Evolutionary conservation across 2,888 invertebrate species (phyloP), one percentile per base, ranked within the genome.

Genomic region (Craniophora ligustri): DNA sequence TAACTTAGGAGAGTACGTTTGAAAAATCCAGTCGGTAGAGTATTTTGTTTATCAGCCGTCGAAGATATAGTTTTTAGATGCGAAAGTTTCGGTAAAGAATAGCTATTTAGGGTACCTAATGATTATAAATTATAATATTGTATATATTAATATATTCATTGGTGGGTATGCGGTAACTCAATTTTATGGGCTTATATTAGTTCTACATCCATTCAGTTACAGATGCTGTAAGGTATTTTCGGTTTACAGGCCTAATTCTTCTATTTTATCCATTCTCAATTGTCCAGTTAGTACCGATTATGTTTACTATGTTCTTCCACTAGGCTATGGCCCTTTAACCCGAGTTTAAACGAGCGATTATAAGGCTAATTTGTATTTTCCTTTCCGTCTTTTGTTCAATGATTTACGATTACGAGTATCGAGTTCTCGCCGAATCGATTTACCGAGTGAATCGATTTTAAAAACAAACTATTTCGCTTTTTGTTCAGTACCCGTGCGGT

Each of bases 321-420:
- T 72, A 67, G 54, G 67, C 58, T 61, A 53, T 60, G 56, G 56
- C 55, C 60, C 54, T 66, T 50, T 66, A 53, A 67, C 64, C 50
- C 32, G 38, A 59, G 75, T 76, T 83, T 81, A 84, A 86, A 84
- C 83, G 76, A 79, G 68, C 87, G 84, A 91, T 90, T 89, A 91
- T 87, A 89, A 82, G 91, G 84, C 84, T 90, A 91, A 91, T 91
- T 92, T 91, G 91, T 90, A 88, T 87, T 88, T 85, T 80, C 81
- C 82, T 88, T 89, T 86, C 91, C 88, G 89, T 87, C 89, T 87
- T 91, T 91, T 91, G 91, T 92, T 91, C 85, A 68, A 72, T 90
- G 91, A 91, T 91, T 92, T 91, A 92, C 82, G 88, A 86, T 78
- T 81, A 75, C 80, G 76, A 79, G 84, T 81, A 83, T 85, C 86